Conservation (phyloP, 2,888 invertebrate genomes). For the Tipula confusa region DNA sequence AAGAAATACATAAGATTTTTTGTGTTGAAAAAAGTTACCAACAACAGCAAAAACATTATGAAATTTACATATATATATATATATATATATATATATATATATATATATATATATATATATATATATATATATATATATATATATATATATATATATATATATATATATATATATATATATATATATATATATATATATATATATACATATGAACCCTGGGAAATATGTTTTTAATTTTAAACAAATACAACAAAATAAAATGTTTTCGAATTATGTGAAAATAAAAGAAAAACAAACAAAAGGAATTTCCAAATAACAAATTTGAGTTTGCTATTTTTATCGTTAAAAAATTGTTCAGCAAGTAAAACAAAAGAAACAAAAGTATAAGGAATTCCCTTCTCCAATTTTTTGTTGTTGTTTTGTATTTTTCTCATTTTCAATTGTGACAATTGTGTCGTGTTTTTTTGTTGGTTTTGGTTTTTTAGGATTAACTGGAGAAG, state of each 20-base stretch:
- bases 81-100: too few species aligned
- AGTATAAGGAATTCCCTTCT: neutral
- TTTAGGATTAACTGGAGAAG: neutral
- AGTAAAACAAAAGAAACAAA: neutral
- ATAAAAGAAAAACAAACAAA: neutral
- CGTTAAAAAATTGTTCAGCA: neutral
- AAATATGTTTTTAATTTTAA: conserved; percentile 25
- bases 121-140: too few species aligned
- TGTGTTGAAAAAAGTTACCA: neutral
- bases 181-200: too few species aligned
- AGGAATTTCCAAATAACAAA: neutral
- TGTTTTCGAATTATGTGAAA: neutral
- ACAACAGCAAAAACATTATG: neutral
- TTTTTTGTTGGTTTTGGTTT: too few species aligned
- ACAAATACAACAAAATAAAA: neutral
- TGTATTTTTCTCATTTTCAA: neutral
- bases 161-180: too few species aligned
- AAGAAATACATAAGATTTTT: conserved; percentile 20
- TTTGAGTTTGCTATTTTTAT: neutral
- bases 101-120: too few species aligned
- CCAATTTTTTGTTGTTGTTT: neutral
- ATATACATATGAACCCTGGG: conserved; percentile 14
- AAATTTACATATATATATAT: neutral
- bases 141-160: too few species aligned
- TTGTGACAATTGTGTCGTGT: neutral